Evolutionary conservation across 2,113 vertebrate species (phyloP).

Genomic region (Heterotilapia buettikoferi): DNA sequence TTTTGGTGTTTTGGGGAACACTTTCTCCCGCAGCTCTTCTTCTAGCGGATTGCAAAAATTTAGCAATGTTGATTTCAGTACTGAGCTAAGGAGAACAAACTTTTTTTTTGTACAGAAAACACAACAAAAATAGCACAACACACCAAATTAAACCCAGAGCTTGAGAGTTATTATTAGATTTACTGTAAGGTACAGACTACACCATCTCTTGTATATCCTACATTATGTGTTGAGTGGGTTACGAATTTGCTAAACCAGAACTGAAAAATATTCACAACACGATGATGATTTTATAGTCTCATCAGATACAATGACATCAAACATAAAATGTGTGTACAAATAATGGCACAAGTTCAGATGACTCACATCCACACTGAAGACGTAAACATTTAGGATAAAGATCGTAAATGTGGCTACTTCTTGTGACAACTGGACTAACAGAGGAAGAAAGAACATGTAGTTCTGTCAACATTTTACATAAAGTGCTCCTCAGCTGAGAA

Average conservation of each 20-base stretch:
- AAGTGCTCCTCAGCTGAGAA: not conserved
- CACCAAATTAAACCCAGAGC: not conserved
- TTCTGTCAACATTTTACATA: constrained; percentile 5
- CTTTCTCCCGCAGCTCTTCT: not conserved
- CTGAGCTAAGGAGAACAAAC: not conserved
- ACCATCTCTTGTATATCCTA: not conserved
- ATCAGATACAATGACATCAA: not conserved
- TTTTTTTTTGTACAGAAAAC: not conserved
- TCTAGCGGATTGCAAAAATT: accelerated
- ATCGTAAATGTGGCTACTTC: not conserved
- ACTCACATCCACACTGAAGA: not conserved
- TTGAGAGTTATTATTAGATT: not conserved
- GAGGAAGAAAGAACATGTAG: not conserved
- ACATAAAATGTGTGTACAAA: not conserved
- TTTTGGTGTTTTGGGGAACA: not conserved
- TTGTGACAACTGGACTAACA: not conserved
- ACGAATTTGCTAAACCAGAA: not conserved
- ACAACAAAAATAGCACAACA: not conserved
- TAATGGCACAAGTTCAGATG: not conserved
- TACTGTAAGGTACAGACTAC: not conserved
- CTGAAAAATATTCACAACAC: not conserved
- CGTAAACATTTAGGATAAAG: not conserved
- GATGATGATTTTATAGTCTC: not conserved
- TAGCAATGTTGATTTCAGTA: not conserved
- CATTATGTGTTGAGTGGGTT: not conserved